Percentiles rank a stretch among this genome's conserved stretches.
These are phyloP conservation scores for Blastobasis adustella DNA, from an alignment of 2,888 invertebrate genomes.

Conservation along the genomic window DNA sequence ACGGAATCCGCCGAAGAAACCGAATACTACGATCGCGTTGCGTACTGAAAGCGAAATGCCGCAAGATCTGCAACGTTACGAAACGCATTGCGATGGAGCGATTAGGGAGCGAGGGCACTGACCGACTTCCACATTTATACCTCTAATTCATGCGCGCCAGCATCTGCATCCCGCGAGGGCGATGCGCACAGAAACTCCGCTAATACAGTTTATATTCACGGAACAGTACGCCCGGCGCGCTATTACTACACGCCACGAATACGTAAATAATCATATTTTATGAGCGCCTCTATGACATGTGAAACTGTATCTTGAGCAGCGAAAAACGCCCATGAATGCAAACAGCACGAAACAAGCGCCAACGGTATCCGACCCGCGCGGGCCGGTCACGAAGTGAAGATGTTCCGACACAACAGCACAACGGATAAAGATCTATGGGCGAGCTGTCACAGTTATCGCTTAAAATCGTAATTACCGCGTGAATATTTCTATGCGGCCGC, in stretches of 20 bases:
- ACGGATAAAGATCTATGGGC: conserved; percentile 40
- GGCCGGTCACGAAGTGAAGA: conserved; percentile 36
- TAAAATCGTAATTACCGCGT: conserved; percentile 63
- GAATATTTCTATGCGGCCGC: conserved; percentile 65
- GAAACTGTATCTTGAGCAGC: conserved; percentile 51
- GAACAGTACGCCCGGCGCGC: conserved; percentile 34
- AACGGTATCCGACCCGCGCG: conserved; percentile 34
- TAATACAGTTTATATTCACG: conserved; percentile 58
- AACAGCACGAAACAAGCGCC: conserved; percentile 37
- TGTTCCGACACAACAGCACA: conserved; percentile 31
- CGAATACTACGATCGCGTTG: conserved; percentile 14
- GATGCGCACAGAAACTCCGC: conserved; percentile 35
- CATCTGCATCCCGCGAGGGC: conserved; percentile 53
- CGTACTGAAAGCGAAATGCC: conserved; percentile 58
- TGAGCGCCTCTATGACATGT: conserved; percentile 52
- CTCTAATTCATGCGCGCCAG: conserved; percentile 63
- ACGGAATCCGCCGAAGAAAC: conserved; percentile 37
- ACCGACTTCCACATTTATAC: conserved; percentile 70
- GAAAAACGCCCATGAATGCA: conserved; percentile 46
- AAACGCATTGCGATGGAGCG: conserved; percentile 50
- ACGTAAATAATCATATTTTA: conserved; percentile 60
- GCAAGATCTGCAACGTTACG: conserved; percentile 51
- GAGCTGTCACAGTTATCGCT: conserved; percentile 47
- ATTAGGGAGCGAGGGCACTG: conserved; percentile 65
- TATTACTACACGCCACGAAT: conserved; percentile 51